These are phyloP conservation scores for Helogale parvula DNA, from an alignment of 2,113 vertebrate genomes.

Conservation along the genomic window DNA sequence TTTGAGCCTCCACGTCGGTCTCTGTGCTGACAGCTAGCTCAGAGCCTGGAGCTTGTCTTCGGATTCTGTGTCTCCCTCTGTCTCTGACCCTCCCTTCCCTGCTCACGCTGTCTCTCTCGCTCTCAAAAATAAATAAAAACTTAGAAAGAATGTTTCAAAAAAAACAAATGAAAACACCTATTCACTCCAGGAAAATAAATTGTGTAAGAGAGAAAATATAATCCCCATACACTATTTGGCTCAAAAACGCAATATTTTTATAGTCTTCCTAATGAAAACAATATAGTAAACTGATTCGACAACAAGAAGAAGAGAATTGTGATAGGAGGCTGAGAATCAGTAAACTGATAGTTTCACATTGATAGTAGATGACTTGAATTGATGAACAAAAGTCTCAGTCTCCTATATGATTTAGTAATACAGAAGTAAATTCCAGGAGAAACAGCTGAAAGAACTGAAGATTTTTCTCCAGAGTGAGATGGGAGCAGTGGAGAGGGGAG, in stretches of 20 bases:
- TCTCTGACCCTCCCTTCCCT: too few relatives aligned
- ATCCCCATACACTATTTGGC: background rate
- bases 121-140: too few relatives aligned
- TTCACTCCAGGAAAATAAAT: constrained; percentile 41
- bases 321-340: background rate
- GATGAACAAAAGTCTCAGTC: background rate
- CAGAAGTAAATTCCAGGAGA: background rate
- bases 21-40: too few relatives aligned
- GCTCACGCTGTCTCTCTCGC: too few relatives aligned
- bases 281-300: background rate
- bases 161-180: background rate
- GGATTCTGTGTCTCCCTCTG: too few relatives aligned
- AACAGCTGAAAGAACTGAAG: constrained; percentile 25
- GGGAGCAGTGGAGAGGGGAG: background rate
- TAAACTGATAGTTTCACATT: background rate
- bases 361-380: background rate
- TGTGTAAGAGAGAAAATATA: background rate
- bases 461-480: background rate
- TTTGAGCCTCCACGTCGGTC: too few relatives aligned
- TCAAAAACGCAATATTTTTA: background rate
- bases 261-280: constrained; percentile 1
- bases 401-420: background rate
- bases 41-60: too few relatives aligned
- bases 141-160: too few relatives aligned
- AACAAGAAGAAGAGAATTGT: background rate